A percentile compares a stretch with the other conserved stretches of the same genome.
Conservation (phyloP, 2,113 vertebrate species). For the Catagonus wagneri region DNA sequence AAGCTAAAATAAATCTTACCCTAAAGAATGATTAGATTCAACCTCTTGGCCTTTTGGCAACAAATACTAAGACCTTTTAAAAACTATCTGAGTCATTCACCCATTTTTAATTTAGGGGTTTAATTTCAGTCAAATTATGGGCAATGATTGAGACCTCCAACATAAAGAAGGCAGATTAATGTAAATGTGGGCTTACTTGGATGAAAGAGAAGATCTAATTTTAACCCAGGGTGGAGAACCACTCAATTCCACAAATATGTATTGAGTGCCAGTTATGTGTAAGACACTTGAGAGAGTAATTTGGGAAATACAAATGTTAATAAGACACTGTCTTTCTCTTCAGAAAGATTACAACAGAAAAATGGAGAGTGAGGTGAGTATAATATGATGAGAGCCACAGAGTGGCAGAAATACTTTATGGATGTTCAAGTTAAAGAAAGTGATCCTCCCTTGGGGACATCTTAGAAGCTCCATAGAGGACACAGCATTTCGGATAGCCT, state of each 20-base stretch:
- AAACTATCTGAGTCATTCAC: neutral
- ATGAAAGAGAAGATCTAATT: neutral
- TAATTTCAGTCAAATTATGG: slow-evolving; percentile 10
- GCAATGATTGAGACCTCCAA: neutral
- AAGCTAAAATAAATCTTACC: neutral
- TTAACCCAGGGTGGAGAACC: neutral
- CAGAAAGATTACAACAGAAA: slow-evolving; percentile 8
- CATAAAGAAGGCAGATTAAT: neutral
- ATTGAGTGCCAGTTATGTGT: neutral
- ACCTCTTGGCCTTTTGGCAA: neutral
- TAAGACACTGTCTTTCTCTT: neutral
- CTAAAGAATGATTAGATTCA: slow-evolving; percentile 21
- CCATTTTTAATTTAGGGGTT: neutral
- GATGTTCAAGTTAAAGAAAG: neutral
- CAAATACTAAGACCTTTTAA: neutral
- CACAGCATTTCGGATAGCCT: neutral
- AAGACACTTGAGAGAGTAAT: neutral
- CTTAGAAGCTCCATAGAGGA: neutral
- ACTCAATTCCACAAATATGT: slow-evolving; percentile 8
- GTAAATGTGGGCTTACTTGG: neutral
- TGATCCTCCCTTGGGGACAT: neutral
- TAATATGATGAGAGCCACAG: neutral
- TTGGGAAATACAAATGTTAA: neutral
- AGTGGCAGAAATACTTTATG: neutral
- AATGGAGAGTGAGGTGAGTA: neutral